These are phyloP conservation scores for Chroicocephalus ridibundus DNA, from an alignment of 2,113 vertebrate species.

Conservation along the genomic window DNA sequence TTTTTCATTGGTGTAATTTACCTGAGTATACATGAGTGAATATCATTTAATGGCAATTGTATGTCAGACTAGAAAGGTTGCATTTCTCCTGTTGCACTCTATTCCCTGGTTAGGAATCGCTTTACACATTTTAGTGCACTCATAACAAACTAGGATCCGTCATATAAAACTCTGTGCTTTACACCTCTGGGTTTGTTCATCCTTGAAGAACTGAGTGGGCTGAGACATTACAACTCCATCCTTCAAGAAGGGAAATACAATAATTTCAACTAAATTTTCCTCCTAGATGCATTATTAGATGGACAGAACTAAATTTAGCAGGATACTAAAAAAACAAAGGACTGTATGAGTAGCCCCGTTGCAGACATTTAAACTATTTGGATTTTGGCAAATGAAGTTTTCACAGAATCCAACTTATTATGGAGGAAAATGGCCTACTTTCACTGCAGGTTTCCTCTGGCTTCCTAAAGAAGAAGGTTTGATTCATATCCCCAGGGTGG, in stretches of 20 bases:
- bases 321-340: rapidly evolving
- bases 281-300: not conserved
- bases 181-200: not conserved
- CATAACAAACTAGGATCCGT: not conserved
- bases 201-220: not conserved
- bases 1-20: not conserved
- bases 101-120: not conserved
- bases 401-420: not conserved
- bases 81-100: not conserved
- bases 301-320: not conserved
- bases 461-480: not conserved
- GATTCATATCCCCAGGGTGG: not conserved
- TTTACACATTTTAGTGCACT: not conserved
- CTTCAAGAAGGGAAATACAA: not conserved
- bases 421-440: not conserved
- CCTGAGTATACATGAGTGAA: not conserved
- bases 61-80: not conserved
- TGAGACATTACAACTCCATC: not conserved
- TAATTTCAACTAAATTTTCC: not conserved
- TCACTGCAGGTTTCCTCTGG: not conserved
- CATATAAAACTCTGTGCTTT: not conserved
- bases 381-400: not conserved
- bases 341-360: not conserved
- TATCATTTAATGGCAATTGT: not conserved
- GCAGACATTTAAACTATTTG: not conserved